phyloP scores from a whole-genome alignment of 2,797 vertebrate species.

The Falco rusticolus region DNA sequence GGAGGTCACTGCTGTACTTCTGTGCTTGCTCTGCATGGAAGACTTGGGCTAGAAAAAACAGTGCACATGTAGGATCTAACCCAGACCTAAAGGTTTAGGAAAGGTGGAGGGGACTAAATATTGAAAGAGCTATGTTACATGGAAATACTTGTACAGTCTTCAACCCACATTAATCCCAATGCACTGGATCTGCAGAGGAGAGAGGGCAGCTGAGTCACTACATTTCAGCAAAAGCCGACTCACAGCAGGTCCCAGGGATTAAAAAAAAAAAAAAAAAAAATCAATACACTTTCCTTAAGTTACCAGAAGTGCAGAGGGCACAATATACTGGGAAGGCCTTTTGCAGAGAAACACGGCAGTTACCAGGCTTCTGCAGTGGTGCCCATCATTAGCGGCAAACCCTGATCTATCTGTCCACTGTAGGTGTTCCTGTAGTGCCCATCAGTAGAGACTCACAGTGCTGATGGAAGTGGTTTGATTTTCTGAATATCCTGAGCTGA shows the following conservation, averaged over 20 bases:
- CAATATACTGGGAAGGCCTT: background rate
- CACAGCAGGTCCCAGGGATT: conserved; percentile 26
- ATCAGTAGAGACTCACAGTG: background rate
- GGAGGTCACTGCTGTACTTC: fast-evolving
- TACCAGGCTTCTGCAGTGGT: background rate
- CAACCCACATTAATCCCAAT: background rate
- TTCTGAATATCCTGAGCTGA: background rate
- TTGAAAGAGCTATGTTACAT: background rate
- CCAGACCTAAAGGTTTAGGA: background rate
- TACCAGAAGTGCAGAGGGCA: conserved; percentile 10
- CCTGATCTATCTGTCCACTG: background rate
- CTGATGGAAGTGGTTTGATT: background rate
- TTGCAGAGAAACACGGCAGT: background rate
- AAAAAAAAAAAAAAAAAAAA: conserved; percentile 24
- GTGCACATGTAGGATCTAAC: background rate
- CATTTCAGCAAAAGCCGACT: conserved; percentile 22
- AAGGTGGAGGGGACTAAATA: background rate
- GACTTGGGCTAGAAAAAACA: background rate
- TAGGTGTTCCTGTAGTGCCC: background rate
- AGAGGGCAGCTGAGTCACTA: conserved; percentile 33
- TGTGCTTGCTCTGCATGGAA: background rate
- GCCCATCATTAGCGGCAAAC: background rate
- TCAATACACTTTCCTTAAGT: conserved; percentile 58
- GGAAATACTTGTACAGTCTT: background rate
- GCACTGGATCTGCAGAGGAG: background rate